Percentiles rank a stretch among this genome's conserved stretches.
Conservation (phyloP, 2,888 invertebrate genomes). For the Drosophila tripunctata region DNA sequence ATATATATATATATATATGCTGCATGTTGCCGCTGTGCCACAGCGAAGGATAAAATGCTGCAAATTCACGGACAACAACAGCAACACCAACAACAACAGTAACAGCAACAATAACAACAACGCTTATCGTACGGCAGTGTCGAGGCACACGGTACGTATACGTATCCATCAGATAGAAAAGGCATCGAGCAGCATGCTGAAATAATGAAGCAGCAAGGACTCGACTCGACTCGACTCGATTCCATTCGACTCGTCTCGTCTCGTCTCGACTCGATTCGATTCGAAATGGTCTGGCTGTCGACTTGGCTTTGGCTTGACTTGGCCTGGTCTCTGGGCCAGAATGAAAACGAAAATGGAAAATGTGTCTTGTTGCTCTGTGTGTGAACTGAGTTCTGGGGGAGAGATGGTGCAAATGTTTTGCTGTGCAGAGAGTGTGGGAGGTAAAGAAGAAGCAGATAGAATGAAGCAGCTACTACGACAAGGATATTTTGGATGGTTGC, state of each 20-base stretch:
- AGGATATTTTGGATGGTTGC: constrained; percentile 75
- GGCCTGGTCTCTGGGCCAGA: constrained; percentile 55
- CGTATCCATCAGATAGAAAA: constrained; percentile 80
- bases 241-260: constrained; percentile 7
- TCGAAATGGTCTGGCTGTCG: constrained; percentile 30
- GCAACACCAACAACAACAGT: constrained; percentile 24
- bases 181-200: constrained; percentile 80
- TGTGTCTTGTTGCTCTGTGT: constrained; percentile 50
- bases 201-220: constrained; percentile 81
- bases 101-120: constrained; percentile 30
- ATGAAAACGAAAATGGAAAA: constrained; percentile 79
- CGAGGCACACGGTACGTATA: constrained; percentile 74
- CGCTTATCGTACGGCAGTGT: constrained; percentile 23
- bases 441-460: constrained; percentile 33
- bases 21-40: constrained; percentile 54
- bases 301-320: constrained; percentile 39
- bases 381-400: background rate
- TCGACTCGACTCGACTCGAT: constrained; percentile 44
- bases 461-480: constrained; percentile 58
- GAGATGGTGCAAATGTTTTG: constrained; percentile 8
- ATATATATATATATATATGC: constrained; percentile 18
- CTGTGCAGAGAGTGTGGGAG: background rate
- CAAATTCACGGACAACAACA: constrained; percentile 65
- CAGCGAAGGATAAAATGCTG: constrained; percentile 79
- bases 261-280: constrained; percentile 17